Evolutionary conservation across 2,797 vertebrate species (phyloP).

Genomic region (Onychomys arenicola): DNA sequence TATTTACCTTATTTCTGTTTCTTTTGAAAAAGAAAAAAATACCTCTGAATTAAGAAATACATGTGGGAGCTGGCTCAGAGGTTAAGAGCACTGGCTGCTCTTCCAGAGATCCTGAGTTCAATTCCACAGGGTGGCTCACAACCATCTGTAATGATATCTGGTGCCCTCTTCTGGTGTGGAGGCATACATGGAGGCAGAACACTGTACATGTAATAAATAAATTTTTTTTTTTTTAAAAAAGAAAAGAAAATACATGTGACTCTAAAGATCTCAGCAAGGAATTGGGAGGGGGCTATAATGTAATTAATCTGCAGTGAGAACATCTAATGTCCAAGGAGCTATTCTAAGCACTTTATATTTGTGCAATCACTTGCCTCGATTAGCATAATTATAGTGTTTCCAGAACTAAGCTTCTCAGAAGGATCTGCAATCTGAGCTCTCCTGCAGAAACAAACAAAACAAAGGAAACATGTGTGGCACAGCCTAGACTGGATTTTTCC

Average conservation of each 20-base stretch:
- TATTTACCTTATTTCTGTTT: conserved; percentile 40
- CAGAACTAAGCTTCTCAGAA: conserved; percentile 7
- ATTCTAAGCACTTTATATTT: conserved; percentile 14
- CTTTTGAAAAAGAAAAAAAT: not conserved
- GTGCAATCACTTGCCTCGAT: conserved; percentile 41
- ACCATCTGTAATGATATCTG: not conserved
- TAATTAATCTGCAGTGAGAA: conserved; percentile 8
- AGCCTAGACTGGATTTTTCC: not conserved
- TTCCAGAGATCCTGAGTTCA: too few species aligned
- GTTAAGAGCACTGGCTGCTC: not conserved
- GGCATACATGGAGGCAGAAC: not conserved
- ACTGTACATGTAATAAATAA: not conserved
- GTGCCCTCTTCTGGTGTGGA: not conserved
- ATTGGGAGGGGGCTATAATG: not conserved
- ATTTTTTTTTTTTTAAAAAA: not conserved
- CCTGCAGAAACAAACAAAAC: not conserved
- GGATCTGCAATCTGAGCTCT: not conserved
- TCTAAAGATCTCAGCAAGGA: not conserved
- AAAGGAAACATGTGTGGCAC: not conserved
- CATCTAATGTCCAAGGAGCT: conserved; percentile 5
- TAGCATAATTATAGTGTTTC: conserved; percentile 32
- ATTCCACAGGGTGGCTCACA: not conserved
- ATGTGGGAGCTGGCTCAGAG: not conserved
- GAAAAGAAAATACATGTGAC: not conserved
- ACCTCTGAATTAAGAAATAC: conserved; percentile 52